Evolutionary conservation across 2,888 invertebrate species (phyloP).

Genomic region (Meiosimyza decipiens): DNA sequence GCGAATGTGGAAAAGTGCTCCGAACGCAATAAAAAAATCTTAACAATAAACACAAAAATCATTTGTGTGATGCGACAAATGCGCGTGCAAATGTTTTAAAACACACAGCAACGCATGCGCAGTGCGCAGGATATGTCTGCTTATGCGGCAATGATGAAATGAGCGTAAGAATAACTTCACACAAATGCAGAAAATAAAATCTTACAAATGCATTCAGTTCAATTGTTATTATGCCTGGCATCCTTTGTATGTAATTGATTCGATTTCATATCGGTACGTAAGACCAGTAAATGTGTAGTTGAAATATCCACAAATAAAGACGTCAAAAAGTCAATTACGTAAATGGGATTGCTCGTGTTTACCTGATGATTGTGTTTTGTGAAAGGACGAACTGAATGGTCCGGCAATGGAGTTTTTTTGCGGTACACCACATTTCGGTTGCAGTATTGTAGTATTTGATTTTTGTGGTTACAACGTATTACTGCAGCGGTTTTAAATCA

Average conservation of each 20-base stretch:
- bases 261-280: neutral
- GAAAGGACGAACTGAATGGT: too few species aligned
- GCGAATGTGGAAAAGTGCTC: neutral
- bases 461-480: too few species aligned
- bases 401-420: too few species aligned
- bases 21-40: neutral
- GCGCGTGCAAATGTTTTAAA: conserved; percentile 23
- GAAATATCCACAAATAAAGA: conserved; percentile 1
- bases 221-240: neutral
- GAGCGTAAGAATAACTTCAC: conserved; percentile 4
- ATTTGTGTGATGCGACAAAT: conserved; percentile 28
- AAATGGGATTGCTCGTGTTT: too few species aligned
- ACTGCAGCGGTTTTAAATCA: too few species aligned
- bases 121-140: neutral
- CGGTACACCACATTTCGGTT: too few species aligned
- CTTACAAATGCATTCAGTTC: neutral
- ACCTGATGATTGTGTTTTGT: too few species aligned
- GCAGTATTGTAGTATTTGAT: too few species aligned
- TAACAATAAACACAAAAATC: conserved; percentile 18
- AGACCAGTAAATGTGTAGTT: neutral
- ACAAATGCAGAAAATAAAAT: conserved; percentile 1
- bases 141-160: conserved; percentile 30
- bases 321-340: conserved; percentile 22
- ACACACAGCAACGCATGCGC: conserved; percentile 9
- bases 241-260: neutral